Base-by-base conservation (phyloP, 2,113 vertebrate species). In the Cebus imitator region DNA sequence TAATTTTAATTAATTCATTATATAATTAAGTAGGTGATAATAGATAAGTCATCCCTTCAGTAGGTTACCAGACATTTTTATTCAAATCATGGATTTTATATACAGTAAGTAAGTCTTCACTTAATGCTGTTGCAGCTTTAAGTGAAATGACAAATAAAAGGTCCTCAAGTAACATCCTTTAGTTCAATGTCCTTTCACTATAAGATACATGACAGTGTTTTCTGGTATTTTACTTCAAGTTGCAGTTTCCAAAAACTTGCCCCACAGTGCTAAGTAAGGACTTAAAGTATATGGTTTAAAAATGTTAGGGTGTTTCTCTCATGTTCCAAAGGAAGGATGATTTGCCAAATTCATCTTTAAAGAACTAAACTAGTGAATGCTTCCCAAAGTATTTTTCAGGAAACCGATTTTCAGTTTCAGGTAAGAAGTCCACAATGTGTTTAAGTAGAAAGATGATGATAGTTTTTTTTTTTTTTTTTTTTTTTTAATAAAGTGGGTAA, bases 321-420 rank as follows among this genome's bases (percentile, higher is more conserved):
- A 52, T 68, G 1, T 86, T 85, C n/a, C 23, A 96, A 73, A 2
- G 76, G 73, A 92, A 92, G 17, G 17, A 58, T 87, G 43, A 91
- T 73, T 88, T 73, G 2, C 18, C 30, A 68, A 55, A 91, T 89
- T 95, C 5, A 83, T 55, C 16, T 92, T 95, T 95, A 94, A 96
- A 85, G 32, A 95, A 32, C 12, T 70, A 76, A 95, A 75, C 1
- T 82, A 73, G 2, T 78, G 4, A 88, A 45, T 27, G 83, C 3
- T 64, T 40, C 2, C 6, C 7, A 90, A 50, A 87, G 32, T 68
- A 72, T 21, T 80, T 23, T 85, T 68, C n/a, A 87, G 66, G 9
- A 52, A 85, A 94, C 73, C 12, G 48, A 79, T 21, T 72, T 76
- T 95, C 79, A 13, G 13, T 75, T 86, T 10, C 13, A 92, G 11